Conservation (phyloP, 2,113 vertebrate species). For the Aptenodytes patagonicus region DNA sequence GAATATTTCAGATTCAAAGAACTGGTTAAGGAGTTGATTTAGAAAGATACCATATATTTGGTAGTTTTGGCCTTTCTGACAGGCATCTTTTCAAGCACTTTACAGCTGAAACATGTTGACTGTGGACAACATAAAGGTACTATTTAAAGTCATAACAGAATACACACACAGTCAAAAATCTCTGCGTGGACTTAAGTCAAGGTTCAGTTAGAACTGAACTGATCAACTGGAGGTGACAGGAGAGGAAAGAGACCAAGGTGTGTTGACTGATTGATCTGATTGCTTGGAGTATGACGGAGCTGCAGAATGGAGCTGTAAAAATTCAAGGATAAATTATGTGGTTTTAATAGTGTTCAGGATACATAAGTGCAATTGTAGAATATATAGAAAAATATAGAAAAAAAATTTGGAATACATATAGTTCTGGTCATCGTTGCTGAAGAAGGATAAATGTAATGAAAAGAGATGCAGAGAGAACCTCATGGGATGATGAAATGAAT, state of each 20-base stretch:
- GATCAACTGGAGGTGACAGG: background rate
- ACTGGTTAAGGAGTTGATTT: background rate
- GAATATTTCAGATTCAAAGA: slow-evolving; percentile 17
- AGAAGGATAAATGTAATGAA: background rate
- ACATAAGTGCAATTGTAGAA: background rate
- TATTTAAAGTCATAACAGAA: background rate
- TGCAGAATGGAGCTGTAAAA: background rate
- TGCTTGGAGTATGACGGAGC: background rate
- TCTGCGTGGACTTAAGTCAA: background rate
- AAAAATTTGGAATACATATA: background rate
- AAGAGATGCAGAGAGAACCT: background rate
- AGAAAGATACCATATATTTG: slow-evolving; percentile 3
- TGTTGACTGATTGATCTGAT: background rate
- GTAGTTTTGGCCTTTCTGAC: slow-evolving; percentile 4
- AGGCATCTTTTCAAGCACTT: slow-evolving; percentile 42
- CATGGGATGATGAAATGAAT: background rate
- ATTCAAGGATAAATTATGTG: background rate
- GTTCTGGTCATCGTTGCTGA: background rate
- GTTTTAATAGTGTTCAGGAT: background rate
- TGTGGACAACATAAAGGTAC: background rate
- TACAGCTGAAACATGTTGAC: slow-evolving; percentile 15
- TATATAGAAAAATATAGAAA: background rate
- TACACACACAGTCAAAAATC: background rate
- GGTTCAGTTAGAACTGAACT: background rate
- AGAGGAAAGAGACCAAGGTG: background rate